phyloP scores from a whole-genome alignment of 2,888 invertebrate species.

The Glaucopsyche alexis region DNA sequence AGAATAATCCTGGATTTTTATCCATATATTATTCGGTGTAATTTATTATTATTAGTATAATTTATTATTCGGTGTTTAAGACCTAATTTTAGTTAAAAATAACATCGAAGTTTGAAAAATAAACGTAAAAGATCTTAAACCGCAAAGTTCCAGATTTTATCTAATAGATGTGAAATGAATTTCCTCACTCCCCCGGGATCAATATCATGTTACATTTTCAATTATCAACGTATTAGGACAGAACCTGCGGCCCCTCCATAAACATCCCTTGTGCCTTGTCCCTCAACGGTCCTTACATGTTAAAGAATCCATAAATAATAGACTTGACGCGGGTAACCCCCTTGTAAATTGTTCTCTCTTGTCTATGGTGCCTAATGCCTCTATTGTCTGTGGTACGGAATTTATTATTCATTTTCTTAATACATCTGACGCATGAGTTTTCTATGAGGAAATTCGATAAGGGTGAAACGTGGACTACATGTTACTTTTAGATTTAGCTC shows the following conservation, averaged over 20 bases:
- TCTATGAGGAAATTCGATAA: conserved; percentile 46
- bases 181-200: conserved; percentile 16
- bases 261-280: conserved; percentile 52
- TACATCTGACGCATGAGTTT: conserved; percentile 69
- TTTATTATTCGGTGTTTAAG: too few relatives aligned
- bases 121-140: neutral
- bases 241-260: conserved; percentile 39
- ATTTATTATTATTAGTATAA: too few relatives aligned
- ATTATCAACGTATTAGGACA: conserved; percentile 34
- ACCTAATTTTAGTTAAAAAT: neutral
- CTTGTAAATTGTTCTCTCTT: conserved; percentile 59
- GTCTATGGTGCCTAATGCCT: conserved; percentile 74
- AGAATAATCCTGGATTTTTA: too few relatives aligned
- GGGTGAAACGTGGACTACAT: conserved; percentile 38
- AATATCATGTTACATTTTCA: conserved; percentile 30
- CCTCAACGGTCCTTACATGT: conserved; percentile 73
- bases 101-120: neutral
- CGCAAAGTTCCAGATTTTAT: conserved; percentile 16
- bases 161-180: conserved; percentile 14
- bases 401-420: conserved; percentile 77
- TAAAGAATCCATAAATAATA: conserved; percentile 81
- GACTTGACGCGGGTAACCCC: conserved; percentile 74
- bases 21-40: too few relatives aligned
- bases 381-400: conserved; percentile 73
- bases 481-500: neutral